Conservation (phyloP, 2,797 vertebrate genomes). For the Loriculus beryllinus region DNA sequence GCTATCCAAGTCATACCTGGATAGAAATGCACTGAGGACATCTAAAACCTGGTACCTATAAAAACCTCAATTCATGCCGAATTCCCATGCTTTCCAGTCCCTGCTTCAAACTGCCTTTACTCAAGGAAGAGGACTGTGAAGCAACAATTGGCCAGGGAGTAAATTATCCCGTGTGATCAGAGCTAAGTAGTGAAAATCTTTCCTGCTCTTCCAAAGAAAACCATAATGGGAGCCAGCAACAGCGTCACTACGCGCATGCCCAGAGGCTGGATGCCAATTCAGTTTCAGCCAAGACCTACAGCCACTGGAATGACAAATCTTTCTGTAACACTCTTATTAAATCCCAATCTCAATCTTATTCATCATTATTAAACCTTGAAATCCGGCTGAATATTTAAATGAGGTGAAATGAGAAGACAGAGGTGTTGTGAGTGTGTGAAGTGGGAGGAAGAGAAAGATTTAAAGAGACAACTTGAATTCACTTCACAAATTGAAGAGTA, state of each 20-base stretch:
- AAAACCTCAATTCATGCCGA: rapidly evolving
- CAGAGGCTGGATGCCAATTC: slow-evolving; percentile 52
- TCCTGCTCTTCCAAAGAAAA: background rate
- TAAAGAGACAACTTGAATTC: slow-evolving; percentile 62
- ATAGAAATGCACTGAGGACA: background rate
- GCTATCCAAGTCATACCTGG: background rate
- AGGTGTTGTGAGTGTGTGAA: background rate
- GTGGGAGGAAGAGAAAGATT: background rate
- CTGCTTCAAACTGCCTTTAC: background rate
- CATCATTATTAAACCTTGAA: slow-evolving; percentile 77
- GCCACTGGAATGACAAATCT: slow-evolving; percentile 74
- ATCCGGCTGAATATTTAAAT: slow-evolving; percentile 77
- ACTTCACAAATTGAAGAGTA: background rate
- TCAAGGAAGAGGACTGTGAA: background rate
- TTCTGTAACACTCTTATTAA: slow-evolving; percentile 76
- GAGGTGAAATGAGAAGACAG: slow-evolving; percentile 66
- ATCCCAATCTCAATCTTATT: slow-evolving; percentile 77
- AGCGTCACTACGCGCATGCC: background rate
- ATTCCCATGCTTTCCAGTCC: background rate
- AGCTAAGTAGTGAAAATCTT: background rate
- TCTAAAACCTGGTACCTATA: background rate
- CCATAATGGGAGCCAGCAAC: background rate
- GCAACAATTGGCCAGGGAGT: background rate
- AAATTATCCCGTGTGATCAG: background rate
- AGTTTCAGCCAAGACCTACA: slow-evolving; percentile 64